Evolutionary conservation across 2,888 invertebrate species (phyloP).

Genomic region (Lasioglossum pauxillum): DNA sequence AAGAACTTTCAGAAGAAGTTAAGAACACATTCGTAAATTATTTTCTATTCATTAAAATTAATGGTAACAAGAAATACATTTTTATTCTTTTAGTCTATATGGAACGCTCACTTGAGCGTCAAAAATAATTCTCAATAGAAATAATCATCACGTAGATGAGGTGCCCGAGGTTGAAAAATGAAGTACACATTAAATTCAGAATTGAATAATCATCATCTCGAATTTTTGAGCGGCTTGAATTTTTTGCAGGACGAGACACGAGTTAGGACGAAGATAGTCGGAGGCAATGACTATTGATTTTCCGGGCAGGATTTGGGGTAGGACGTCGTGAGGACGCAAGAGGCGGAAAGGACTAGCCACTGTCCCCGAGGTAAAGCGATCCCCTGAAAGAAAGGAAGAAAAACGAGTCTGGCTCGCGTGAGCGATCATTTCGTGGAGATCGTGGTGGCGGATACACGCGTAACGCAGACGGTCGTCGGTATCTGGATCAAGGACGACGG

Average conservation of each 20-base stretch:
- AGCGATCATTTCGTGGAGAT: conserved; percentile 39
- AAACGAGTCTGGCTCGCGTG: conserved; percentile 26
- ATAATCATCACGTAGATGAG: too few relatives aligned
- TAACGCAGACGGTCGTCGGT: conserved; percentile 9
- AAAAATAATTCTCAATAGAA: neutral
- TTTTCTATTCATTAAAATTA: neutral
- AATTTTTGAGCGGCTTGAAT: neutral
- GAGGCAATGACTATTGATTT: conserved; percentile 72
- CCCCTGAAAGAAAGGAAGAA: neutral
- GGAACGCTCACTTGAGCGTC: neutral
- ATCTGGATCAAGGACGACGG: conserved; percentile 40
- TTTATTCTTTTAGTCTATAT: neutral
- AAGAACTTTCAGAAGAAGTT: neutral
- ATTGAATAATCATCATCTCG: neutral
- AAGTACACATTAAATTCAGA: neutral
- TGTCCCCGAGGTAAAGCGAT: conserved; percentile 25
- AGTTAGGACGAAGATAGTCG: neutral
- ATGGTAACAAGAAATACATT: neutral
- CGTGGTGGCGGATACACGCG: conserved; percentile 4
- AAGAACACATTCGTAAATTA: neutral
- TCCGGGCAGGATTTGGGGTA: conserved; percentile 74
- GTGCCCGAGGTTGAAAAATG: too few relatives aligned
- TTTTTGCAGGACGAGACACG: neutral
- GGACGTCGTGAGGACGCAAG: conserved; percentile 71
- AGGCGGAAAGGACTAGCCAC: conserved; percentile 59